These are phyloP conservation scores for Clamator glandarius DNA, from an alignment of 2,797 vertebrate species.

Conservation along the genomic window DNA sequence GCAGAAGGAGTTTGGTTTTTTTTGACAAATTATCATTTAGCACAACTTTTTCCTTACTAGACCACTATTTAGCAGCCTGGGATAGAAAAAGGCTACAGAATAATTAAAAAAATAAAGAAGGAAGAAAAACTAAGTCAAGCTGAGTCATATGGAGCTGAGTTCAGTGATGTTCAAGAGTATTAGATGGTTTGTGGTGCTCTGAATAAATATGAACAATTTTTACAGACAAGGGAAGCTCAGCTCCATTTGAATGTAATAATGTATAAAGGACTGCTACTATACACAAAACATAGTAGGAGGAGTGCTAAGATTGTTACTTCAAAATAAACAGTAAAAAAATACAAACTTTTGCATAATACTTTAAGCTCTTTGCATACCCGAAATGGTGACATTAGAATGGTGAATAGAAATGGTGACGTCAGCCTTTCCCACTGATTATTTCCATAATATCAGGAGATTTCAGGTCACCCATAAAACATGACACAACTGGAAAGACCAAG, in stretches of 20 bases:
- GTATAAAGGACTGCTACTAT: neutral
- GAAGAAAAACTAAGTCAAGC: neutral
- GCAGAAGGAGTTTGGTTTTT: neutral
- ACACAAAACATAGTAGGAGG: neutral
- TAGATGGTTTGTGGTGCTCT: neutral
- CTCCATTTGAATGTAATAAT: neutral
- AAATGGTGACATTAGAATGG: neutral
- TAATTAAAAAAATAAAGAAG: neutral
- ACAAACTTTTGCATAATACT: neutral
- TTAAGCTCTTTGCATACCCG: neutral
- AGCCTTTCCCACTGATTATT: neutral
- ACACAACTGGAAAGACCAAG: neutral
- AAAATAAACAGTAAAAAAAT: neutral
- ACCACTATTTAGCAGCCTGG: neutral
- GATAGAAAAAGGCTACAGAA: neutral
- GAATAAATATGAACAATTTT: neutral
- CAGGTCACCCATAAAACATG: neutral
- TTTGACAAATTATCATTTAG: neutral
- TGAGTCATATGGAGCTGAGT: neutral
- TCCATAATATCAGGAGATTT: neutral
- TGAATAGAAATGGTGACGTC: too few species aligned
- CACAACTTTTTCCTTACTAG: neutral
- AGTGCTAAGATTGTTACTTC: neutral
- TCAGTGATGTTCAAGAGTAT: neutral
- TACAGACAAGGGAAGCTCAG: neutral